Conservation (phyloP, 2,113 vertebrate species). For the Tychaedon coryphoeus region DNA sequence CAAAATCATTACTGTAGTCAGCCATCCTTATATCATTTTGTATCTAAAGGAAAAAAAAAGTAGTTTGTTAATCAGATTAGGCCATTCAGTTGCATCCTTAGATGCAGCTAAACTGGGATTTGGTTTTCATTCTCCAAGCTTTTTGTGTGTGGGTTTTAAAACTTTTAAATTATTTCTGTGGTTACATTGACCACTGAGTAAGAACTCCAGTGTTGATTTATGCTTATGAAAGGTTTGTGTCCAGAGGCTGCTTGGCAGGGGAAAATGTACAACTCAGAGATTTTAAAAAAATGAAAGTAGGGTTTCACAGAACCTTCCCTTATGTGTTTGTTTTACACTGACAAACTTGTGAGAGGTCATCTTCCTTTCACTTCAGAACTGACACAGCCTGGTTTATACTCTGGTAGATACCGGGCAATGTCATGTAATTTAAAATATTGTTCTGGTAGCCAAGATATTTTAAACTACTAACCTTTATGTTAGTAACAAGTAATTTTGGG, state of each 20-base stretch:
- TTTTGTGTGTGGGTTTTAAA: neutral
- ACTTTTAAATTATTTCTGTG: conserved; percentile 40
- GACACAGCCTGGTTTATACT: neutral
- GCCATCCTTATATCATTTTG: neutral
- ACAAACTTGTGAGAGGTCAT: neutral
- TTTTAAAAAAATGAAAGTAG: neutral
- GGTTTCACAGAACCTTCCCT: neutral
- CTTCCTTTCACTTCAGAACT: neutral
- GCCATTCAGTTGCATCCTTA: neutral
- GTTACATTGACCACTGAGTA: neutral
- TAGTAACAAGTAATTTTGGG: neutral
- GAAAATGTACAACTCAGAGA: neutral
- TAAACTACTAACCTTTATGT: neutral
- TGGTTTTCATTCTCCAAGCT: neutral
- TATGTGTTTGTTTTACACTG: neutral
- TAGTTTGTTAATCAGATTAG: conserved; percentile 42
- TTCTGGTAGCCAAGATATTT: neutral
- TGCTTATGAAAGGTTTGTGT: neutral
- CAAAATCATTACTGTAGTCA: neutral
- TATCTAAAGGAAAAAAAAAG: neutral
- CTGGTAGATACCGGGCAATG: neutral
- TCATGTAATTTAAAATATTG: neutral
- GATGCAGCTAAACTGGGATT: conserved; percentile 1
- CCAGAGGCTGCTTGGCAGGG: neutral
- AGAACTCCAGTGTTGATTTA: neutral